phyloP scores from a whole-genome alignment of 1,140 invertebrate species.

The Thaumatotibia leucotreta region DNA sequence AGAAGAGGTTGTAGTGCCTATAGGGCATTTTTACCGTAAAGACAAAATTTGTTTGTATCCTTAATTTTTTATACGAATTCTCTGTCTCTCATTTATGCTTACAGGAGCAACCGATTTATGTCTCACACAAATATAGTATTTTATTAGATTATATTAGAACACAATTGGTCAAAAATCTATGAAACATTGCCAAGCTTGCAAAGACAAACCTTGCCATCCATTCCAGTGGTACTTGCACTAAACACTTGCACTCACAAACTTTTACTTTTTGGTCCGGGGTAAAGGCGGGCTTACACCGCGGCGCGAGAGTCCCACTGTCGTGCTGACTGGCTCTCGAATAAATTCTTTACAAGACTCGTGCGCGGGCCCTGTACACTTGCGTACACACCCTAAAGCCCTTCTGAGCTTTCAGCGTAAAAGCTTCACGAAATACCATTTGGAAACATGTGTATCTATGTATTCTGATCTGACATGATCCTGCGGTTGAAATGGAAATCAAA shows the following conservation, averaged over 20 bases:
- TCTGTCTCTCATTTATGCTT: too few relatives aligned
- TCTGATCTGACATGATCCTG: not conserved
- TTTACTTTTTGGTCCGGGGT: constrained; percentile 13
- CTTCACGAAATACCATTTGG: constrained; percentile 47
- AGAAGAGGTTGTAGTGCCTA: too few relatives aligned
- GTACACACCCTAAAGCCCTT: constrained; percentile 28
- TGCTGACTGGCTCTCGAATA: constrained; percentile 57
- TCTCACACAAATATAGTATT: too few relatives aligned
- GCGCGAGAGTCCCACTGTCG: constrained; percentile 37
- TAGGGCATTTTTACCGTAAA: too few relatives aligned
- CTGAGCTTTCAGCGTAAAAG: constrained; percentile 12
- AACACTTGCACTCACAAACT: constrained; percentile 36
- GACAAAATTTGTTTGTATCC: too few relatives aligned
- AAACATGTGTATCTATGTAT: constrained; percentile 52
- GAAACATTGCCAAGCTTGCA: not conserved
- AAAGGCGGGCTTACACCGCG: constrained; percentile 25
- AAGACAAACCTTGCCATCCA: constrained; percentile 65
- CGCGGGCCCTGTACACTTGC: constrained; percentile 60
- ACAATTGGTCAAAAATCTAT: too few relatives aligned
- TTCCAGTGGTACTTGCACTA: constrained; percentile 50
- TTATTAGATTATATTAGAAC: too few relatives aligned
- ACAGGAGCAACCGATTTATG: too few relatives aligned
- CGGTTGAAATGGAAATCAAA: too few relatives aligned
- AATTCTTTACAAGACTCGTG: constrained; percentile 66
- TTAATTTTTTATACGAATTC: too few relatives aligned